Percentiles rank a stretch among this genome's conserved stretches.
phyloP scores from a whole-genome alignment of 2,113 vertebrate species.

The Epinephelus cyanopodus region DNA sequence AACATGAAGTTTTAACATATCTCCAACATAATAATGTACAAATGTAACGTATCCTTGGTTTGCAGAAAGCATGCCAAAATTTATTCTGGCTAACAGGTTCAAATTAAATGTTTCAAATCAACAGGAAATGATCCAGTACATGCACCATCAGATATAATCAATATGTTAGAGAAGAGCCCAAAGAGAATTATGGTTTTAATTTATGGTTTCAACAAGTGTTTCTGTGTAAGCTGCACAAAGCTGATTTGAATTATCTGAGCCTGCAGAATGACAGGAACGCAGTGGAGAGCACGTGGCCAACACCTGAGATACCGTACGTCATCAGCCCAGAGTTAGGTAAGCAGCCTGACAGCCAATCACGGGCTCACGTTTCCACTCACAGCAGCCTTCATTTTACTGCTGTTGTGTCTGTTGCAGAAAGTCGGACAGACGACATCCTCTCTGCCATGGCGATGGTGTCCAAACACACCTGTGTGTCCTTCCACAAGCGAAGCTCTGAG shows the following conservation, averaged over 20 bases:
- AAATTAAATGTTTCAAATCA: too few relatives aligned
- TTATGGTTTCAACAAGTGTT: not conserved
- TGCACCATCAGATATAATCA: too few relatives aligned
- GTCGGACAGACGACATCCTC: conserved; percentile 23
- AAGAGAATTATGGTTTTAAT: too few relatives aligned
- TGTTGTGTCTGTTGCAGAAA: conserved; percentile 22
- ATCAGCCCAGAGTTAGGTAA: conserved; percentile 59
- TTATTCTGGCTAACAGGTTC: too few relatives aligned
- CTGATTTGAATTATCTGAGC: not conserved
- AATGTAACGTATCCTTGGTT: too few relatives aligned
- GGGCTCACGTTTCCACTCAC: not conserved
- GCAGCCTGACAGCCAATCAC: not conserved
- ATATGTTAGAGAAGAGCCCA: too few relatives aligned
- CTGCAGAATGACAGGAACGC: conserved; percentile 61
- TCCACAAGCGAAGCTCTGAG: conserved; percentile 56
- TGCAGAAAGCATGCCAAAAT: too few relatives aligned
- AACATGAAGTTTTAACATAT: too few relatives aligned
- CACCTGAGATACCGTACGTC: conserved; percentile 47
- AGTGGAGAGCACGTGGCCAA: conserved; percentile 41
- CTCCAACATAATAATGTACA: too few relatives aligned
- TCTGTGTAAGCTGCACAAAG: not conserved
- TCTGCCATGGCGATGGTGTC: conserved; percentile 69
- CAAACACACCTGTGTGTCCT: conserved; percentile 65
- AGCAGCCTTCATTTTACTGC: not conserved
- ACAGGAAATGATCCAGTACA: too few relatives aligned